Percentiles rank a stretch among this genome's conserved stretches.
Conservation (phyloP, 30 jellyfish, hydroid and myxozoan genomes). For the Hydra vulgaris region DNA sequence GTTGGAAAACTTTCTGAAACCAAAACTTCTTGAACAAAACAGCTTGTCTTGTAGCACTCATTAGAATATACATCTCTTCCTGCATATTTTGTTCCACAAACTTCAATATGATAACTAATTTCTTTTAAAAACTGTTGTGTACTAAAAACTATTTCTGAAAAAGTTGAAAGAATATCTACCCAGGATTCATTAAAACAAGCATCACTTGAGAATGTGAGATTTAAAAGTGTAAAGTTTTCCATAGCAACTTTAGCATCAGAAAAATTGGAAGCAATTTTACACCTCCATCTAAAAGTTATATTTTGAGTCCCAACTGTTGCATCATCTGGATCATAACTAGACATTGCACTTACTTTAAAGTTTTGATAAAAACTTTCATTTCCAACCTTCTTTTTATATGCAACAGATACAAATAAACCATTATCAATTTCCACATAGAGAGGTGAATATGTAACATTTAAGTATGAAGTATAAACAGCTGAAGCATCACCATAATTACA, state of each 20-base stretch:
- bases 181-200: not conserved
- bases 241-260: not conserved
- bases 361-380: slow-evolving; percentile 13
- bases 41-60: not conserved
- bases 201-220: not conserved
- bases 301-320: not conserved
- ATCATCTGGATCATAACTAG: slow-evolving; percentile 60
- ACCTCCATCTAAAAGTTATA: slow-evolving; percentile 36
- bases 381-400: slow-evolving; percentile 28
- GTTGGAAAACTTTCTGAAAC: slow-evolving; percentile 16
- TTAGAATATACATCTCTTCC: not conserved
- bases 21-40: not conserved
- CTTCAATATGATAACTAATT: slow-evolving; percentile 9
- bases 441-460: slow-evolving; percentile 33
- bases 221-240: not conserved
- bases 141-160: not conserved
- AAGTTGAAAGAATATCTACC: not conserved
- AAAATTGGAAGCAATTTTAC: slow-evolving; percentile 10
- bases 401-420: slow-evolving; percentile 40
- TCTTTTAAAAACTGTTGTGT: slow-evolving; percentile 17
- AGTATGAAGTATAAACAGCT: slow-evolving; percentile 26
- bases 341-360: slow-evolving; percentile 37
- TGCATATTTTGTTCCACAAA: not conserved
- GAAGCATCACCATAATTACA: slow-evolving; percentile 2
- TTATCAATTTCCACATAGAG: slow-evolving; percentile 42